A percentile compares a stretch with the other conserved stretches of the same genome.
Evolutionary conservation across 1,140 invertebrate species (phyloP).

Genomic region (Pteromalus puparum): DNA sequence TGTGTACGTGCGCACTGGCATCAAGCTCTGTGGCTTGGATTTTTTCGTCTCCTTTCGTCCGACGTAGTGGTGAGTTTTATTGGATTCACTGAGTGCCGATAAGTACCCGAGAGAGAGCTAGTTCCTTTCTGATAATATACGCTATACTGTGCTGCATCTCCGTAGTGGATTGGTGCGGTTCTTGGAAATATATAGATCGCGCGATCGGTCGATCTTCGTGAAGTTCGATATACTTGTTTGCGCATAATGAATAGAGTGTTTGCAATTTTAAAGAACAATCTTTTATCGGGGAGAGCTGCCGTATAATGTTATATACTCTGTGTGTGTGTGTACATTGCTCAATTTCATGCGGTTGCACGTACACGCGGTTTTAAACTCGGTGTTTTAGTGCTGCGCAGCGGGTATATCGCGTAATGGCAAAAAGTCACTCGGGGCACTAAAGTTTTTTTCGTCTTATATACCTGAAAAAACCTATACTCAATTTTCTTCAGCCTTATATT

Average conservation of each 20-base stretch:
- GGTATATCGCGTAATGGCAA: neutral
- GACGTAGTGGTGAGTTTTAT: neutral
- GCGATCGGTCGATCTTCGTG: too few species aligned
- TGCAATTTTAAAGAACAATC: neutral
- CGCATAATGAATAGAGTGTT: neutral
- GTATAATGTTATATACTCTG: neutral
- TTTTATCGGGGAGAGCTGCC: neutral
- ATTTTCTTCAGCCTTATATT: too few species aligned
- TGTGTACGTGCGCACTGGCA: neutral
- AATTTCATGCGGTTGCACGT: constrained; percentile 3
- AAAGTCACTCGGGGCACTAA: neutral
- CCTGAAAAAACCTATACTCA: neutral
- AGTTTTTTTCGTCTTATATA: neutral
- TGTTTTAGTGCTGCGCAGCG: neutral
- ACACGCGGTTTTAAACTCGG: neutral
- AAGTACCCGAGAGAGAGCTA: neutral
- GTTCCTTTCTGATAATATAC: neutral
- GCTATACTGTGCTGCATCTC: too few species aligned
- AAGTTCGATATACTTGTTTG: too few species aligned
- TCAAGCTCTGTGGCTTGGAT: neutral
- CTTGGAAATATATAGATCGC: too few species aligned
- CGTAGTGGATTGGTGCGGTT: too few species aligned
- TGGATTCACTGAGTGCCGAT: too few species aligned
- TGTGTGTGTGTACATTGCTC: neutral
- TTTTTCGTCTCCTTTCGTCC: neutral